A percentile compares a stretch with the other conserved stretches of the same genome.
Conservation (phyloP, 1,140 invertebrate species). For the Drosophila hydei region DNA sequence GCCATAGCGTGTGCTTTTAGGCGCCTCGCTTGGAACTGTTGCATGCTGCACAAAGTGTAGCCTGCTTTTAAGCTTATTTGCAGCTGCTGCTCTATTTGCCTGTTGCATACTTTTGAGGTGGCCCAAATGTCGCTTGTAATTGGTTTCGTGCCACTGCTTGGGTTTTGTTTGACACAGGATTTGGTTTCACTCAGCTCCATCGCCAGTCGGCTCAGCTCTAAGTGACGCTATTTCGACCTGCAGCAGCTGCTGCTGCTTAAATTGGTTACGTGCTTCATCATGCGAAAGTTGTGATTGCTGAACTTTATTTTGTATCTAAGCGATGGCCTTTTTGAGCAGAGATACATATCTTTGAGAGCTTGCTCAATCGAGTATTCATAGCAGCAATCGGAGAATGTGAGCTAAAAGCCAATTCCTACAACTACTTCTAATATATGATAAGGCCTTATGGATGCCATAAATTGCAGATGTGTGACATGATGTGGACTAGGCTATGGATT, state of each 20-base stretch:
- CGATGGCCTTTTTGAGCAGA: background rate
- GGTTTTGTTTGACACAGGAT: background rate
- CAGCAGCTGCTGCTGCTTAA: background rate
- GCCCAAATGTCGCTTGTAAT: background rate
- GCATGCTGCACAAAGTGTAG: conserved; percentile 20
- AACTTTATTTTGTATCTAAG: background rate
- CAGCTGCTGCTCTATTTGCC: background rate
- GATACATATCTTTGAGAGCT: background rate
- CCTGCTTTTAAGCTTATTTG: conserved; percentile 37
- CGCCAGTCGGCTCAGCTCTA: background rate
- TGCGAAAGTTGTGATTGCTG: background rate
- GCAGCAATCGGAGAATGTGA: too few species aligned
- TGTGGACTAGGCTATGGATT: too few species aligned
- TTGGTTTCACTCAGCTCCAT: background rate
- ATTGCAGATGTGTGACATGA: too few species aligned
- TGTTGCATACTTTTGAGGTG: conserved; percentile 48
- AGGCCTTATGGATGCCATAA: too few species aligned
- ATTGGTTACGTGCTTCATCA: conserved; percentile 9
- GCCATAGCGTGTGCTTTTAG: conserved; percentile 19
- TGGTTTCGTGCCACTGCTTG: conserved; percentile 9
- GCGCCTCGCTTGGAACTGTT: conserved; percentile 8
- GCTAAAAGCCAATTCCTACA: too few species aligned
- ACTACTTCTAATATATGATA: too few species aligned
- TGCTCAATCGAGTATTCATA: background rate
- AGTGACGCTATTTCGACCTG: background rate